A percentile compares a stretch with the other conserved stretches of the same genome.
phyloP scores from a whole-genome alignment of 1,140 invertebrate species.

The Danaus melanippus region DNA sequence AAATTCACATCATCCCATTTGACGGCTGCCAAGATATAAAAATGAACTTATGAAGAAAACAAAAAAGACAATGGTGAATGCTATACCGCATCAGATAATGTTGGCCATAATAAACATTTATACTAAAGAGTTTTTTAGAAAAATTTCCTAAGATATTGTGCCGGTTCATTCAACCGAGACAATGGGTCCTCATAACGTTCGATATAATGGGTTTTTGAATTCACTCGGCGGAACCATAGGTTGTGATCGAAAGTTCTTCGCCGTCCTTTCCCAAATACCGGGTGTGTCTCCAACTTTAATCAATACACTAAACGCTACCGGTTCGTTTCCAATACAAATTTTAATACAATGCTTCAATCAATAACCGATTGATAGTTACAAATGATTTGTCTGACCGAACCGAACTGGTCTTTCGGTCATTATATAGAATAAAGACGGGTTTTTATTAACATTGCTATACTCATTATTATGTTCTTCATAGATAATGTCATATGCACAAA shows the following conservation, averaged over 20 bases:
- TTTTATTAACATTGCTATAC: too few relatives aligned
- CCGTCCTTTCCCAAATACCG: conserved; percentile 28
- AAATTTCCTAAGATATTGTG: conserved; percentile 67
- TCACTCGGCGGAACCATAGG: conserved; percentile 58
- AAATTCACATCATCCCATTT: conserved; percentile 33
- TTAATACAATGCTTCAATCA: conserved; percentile 31
- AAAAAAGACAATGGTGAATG: conserved; percentile 53
- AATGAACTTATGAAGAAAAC: conserved; percentile 35
- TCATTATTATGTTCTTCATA: too few relatives aligned
- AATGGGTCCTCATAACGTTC: conserved; percentile 63
- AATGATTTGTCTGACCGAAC: conserved; percentile 23
- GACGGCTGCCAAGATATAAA: conserved; percentile 27
- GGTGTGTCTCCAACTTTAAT: conserved; percentile 35
- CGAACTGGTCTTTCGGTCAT: conserved; percentile 12
- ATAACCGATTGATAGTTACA: conserved; percentile 23
- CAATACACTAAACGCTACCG: conserved; percentile 20
- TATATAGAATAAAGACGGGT: too few relatives aligned
- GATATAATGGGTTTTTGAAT: conserved; percentile 62
- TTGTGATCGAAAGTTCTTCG: conserved; percentile 55
- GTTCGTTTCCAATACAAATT: conserved; percentile 13
- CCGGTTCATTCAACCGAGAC: conserved; percentile 59
- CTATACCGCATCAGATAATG: conserved; percentile 56
- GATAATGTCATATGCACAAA: too few relatives aligned
- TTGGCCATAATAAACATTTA: conserved; percentile 61
- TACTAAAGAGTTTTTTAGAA: conserved; percentile 59